phyloP scores from a whole-genome alignment of 2,113 vertebrate genomes.

The Cottus gobio region DNA sequence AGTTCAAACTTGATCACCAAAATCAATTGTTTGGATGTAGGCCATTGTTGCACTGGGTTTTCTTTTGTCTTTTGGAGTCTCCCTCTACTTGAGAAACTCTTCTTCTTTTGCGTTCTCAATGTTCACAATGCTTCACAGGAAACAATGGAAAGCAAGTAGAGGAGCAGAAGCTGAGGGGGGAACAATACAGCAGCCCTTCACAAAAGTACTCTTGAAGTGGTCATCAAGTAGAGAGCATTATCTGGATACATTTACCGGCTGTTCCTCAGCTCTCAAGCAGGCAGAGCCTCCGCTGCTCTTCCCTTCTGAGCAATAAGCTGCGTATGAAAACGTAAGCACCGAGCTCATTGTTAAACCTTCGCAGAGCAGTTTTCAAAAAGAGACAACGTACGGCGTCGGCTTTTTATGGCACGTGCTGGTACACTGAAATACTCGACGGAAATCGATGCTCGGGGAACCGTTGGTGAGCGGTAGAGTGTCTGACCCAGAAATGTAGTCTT shows the following conservation, averaged over 20 bases:
- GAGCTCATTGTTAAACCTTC: not conserved
- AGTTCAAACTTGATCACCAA: not conserved
- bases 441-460: not conserved
- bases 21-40: not conserved
- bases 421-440: not conserved
- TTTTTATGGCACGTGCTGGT: constrained; percentile 1
- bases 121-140: not conserved
- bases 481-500: constrained; percentile 35
- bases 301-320: not conserved
- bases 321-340: not conserved
- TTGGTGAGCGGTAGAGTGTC: constrained; percentile 3
- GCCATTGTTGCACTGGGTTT: not conserved
- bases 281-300: not conserved
- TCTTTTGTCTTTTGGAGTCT: not conserved
- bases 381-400: constrained; percentile 26
- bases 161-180: not conserved
- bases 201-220: not conserved
- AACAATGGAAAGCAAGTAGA: not conserved
- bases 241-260: not conserved
- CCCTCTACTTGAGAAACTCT: not conserved
- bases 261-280: not conserved
- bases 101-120: not conserved
- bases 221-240: not conserved
- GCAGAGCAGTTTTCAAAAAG: constrained; percentile 2
- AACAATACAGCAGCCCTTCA: not conserved